These are phyloP conservation scores for Elmis aenea DNA, from an alignment of 2,888 invertebrate genomes.

Conservation along the genomic window DNA sequence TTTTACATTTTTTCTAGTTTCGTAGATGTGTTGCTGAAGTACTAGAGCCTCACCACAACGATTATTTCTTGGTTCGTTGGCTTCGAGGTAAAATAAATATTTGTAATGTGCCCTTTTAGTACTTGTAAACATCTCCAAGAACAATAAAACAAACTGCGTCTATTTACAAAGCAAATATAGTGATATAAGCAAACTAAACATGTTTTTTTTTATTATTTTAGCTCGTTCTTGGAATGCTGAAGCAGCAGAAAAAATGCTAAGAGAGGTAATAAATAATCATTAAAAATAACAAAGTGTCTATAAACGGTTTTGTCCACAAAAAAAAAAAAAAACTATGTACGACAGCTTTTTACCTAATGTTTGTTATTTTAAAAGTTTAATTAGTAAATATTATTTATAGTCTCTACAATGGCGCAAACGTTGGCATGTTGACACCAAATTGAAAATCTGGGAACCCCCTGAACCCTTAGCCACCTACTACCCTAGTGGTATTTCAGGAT, in stretches of 20 bases:
- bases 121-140: not conserved
- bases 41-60: slow-evolving; percentile 67
- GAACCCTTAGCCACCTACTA: slow-evolving; percentile 65
- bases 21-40: slow-evolving; percentile 64
- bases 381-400: slow-evolving; percentile 44
- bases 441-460: slow-evolving; percentile 66
- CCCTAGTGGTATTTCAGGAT: slow-evolving; percentile 75
- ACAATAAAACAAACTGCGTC: not conserved
- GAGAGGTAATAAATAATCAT: slow-evolving; percentile 67
- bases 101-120: not conserved
- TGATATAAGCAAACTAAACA: too few species aligned
- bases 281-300: too few species aligned
- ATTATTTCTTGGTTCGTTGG: slow-evolving; percentile 76
- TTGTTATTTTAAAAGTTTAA: slow-evolving; percentile 3
- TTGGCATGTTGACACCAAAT: slow-evolving; percentile 67
- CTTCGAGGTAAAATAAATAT: slow-evolving; percentile 59
- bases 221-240: slow-evolving; percentile 81
- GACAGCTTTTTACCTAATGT: not conserved
- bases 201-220: slow-evolving; percentile 54
- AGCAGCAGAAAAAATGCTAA: slow-evolving; percentile 88
- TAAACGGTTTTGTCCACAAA: too few species aligned
- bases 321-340: too few species aligned
- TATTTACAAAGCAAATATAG: too few species aligned
- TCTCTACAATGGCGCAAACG: slow-evolving; percentile 68
- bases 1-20: slow-evolving; percentile 58